These are phyloP conservation scores for Brienomyrus longianalis DNA, from an alignment of 2,113 vertebrate genomes.

Conservation along the genomic window DNA sequence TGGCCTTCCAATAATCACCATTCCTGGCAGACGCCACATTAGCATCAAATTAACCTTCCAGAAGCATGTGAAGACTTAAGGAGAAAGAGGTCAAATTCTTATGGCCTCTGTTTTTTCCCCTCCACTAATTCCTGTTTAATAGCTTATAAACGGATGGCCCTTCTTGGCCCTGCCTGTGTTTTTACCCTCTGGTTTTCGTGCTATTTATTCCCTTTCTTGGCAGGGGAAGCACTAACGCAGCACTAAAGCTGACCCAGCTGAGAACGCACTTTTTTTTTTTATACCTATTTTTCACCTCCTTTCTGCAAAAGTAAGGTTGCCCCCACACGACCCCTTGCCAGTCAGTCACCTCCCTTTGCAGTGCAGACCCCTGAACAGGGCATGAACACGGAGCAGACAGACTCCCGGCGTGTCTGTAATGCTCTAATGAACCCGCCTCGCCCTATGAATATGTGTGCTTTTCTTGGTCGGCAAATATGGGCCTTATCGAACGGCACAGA, in stretches of 20 bases:
- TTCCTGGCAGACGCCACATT: constrained; percentile 43
- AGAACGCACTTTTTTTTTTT: constrained; percentile 29
- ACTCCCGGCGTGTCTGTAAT: constrained; percentile 39
- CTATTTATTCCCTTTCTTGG: constrained; percentile 39
- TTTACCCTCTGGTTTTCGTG: constrained; percentile 14
- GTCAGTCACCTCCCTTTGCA: neutral
- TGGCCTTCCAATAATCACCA: constrained; percentile 34
- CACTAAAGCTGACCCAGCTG: constrained; percentile 40
- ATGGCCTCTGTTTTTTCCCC: constrained; percentile 13
- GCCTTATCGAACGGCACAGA: constrained; percentile 37
- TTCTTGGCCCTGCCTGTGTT: constrained; percentile 32
- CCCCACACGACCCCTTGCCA: constrained; percentile 3
- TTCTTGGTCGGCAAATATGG: constrained; percentile 38
- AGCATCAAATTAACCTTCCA: constrained; percentile 54
- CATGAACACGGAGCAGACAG: constrained; percentile 22
- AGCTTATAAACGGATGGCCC: constrained; percentile 30
- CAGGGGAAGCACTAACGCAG: constrained; percentile 40
- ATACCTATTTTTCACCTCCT: constrained; percentile 14
- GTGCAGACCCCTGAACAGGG: constrained; percentile 15
- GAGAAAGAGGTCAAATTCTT: constrained; percentile 27
- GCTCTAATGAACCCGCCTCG: constrained; percentile 46
- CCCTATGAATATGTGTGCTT: constrained; percentile 43
- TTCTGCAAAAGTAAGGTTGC: constrained; percentile 9
- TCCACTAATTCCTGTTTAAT: constrained; percentile 30
- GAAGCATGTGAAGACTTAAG: constrained; percentile 22